Evolutionary conservation across 2,113 vertebrate genomes (phyloP).

Genomic region (Cryptotis parvus): DNA sequence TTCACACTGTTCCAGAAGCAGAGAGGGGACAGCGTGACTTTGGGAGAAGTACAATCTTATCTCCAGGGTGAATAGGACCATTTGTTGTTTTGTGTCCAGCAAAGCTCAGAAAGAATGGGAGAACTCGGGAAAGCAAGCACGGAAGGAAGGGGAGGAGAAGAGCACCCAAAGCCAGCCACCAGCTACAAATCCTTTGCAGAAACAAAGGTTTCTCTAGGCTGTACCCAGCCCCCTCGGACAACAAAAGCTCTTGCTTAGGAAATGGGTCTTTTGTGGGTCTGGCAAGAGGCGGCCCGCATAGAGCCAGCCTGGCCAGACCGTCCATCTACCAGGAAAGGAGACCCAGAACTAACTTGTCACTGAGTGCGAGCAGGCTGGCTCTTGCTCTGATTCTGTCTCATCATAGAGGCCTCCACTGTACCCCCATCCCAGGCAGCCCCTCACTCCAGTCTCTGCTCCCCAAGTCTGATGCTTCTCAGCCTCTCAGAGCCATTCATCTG

Average conservation of each 20-base stretch:
- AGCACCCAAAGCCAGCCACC: conserved; percentile 48
- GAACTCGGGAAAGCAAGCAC: conserved; percentile 50
- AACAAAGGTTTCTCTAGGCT: conserved; percentile 71
- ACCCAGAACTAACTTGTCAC: neutral
- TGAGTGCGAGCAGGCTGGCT: neutral
- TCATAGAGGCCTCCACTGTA: too few species aligned
- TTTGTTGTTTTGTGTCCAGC: conserved; percentile 88
- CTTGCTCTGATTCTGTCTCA: neutral
- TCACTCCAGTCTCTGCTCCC: neutral
- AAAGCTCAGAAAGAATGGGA: conserved; percentile 71
- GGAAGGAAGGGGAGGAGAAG: conserved; percentile 34
- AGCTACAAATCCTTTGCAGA: conserved; percentile 52
- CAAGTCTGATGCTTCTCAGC: neutral
- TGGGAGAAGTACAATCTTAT: conserved; percentile 90
- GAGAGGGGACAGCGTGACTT: conserved; percentile 86
- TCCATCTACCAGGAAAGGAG: conserved; percentile 38
- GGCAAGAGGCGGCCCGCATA: conserved; percentile 69
- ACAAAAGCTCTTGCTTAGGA: conserved; percentile 68
- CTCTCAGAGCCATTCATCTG: too few species aligned
- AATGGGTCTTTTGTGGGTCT: conserved; percentile 80
- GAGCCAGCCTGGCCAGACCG: conserved; percentile 59
- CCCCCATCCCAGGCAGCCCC: neutral
- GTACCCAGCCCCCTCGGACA: conserved; percentile 62
- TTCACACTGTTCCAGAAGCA: conserved; percentile 87
- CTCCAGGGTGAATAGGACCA: conserved; percentile 90